A percentile compares a stretch with the other conserved stretches of the same genome.
Evolutionary conservation across 1,140 invertebrate genomes (phyloP).

Genomic region (Rhyacophila brunnea): DNA sequence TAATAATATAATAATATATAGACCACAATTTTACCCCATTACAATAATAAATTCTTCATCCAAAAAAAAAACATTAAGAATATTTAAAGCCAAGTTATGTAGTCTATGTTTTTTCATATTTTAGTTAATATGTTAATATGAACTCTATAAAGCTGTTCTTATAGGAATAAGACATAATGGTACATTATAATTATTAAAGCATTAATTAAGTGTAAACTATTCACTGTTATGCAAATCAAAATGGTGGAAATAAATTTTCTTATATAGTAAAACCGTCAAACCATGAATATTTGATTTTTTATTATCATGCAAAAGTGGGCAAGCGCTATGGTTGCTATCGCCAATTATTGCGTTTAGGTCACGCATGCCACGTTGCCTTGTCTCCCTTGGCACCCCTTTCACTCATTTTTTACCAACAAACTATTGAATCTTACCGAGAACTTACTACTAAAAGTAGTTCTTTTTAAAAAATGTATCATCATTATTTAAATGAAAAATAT

Average conservation of each 20-base stretch:
- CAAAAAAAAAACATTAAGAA: slow-evolving; percentile 32
- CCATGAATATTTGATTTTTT: no score
- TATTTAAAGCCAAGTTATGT: slow-evolving; percentile 38
- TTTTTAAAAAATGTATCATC: no score
- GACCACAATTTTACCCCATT: slow-evolving; percentile 31
- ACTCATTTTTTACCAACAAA: no score
- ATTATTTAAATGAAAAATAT: no score
- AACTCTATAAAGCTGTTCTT: slow-evolving; percentile 35
- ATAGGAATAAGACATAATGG: slow-evolving; percentile 27
- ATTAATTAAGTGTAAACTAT: slow-evolving; percentile 29
- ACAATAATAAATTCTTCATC: slow-evolving; percentile 26
- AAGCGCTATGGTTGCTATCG: no score
- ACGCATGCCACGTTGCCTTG: no score
- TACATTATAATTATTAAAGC: slow-evolving; percentile 37
- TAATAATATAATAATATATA: slow-evolving; percentile 14
- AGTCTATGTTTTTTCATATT: slow-evolving; percentile 37
- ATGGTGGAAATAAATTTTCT: neutral
- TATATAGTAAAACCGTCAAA: neutral
- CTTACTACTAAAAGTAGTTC: no score
- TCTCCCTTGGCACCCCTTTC: no score
- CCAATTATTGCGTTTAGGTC: no score
- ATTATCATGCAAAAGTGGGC: no score
- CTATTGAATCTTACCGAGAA: no score
- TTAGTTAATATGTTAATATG: slow-evolving; percentile 33
- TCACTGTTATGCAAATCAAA: slow-evolving; percentile 15